These are phyloP conservation scores for Sorex araneus DNA, from an alignment of 2,113 vertebrate genomes.

Conservation along the genomic window DNA sequence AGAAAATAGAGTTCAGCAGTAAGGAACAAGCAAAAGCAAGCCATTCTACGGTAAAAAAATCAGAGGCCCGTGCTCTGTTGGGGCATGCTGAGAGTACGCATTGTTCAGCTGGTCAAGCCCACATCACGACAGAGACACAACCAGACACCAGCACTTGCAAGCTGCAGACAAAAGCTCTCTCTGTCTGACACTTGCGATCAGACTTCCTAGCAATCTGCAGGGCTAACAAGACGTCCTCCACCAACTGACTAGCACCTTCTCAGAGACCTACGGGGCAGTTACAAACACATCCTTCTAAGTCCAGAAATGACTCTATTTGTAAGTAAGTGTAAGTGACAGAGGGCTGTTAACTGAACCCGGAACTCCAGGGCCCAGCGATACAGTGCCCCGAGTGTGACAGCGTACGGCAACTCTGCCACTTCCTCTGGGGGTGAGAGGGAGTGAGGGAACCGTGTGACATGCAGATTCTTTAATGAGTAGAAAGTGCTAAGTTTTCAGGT, in stretches of 20 bases:
- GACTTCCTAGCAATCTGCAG: constrained; percentile 51
- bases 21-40: constrained; percentile 66
- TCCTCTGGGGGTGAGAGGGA: constrained; percentile 60
- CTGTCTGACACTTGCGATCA: constrained; percentile 58
- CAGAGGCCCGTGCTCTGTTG: too few relatives aligned
- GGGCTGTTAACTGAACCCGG: constrained; percentile 31
- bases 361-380: neutral
- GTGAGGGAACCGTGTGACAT: constrained; percentile 38
- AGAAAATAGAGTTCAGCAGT: constrained; percentile 70
- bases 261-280: neutral
- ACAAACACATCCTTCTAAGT: constrained; percentile 52
- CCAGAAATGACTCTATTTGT: constrained; percentile 11
- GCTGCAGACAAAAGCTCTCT: constrained; percentile 47
- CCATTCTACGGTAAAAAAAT: neutral
- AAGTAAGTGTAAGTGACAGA: too few relatives aligned
- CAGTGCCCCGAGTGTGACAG: constrained; percentile 55
- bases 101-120: constrained; percentile 44
- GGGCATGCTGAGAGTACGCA: neutral
- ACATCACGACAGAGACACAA: constrained; percentile 41
- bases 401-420: constrained; percentile 39
- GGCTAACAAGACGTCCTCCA: constrained; percentile 59
- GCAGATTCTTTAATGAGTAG: constrained; percentile 73
- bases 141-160: constrained; percentile 63
- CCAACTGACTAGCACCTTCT: constrained; percentile 56
- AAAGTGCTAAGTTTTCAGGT: constrained; percentile 76